Percentiles rank a stretch among this genome's conserved stretches.
Conservation (phyloP, 2,113 vertebrate species). For the Pelobates fuscus region DNA sequence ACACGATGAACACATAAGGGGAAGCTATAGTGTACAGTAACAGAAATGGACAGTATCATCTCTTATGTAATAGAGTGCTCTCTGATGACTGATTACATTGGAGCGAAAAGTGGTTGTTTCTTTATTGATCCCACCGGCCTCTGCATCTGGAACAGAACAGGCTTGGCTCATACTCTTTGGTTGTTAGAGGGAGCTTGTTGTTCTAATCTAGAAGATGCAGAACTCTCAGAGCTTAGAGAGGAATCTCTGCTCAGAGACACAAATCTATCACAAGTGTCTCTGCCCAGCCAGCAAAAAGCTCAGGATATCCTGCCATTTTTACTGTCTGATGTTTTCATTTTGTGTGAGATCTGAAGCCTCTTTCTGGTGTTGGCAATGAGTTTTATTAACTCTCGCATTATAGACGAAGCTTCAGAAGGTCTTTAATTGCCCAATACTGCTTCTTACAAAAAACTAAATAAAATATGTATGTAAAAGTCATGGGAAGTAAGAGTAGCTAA, state of each 20-base stretch:
- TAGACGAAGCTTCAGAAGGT: no score
- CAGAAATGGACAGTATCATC: no score
- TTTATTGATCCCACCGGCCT: constrained; percentile 15
- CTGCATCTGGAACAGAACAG: constrained; percentile 29
- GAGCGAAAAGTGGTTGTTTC: neutral
- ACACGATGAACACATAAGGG: no score
- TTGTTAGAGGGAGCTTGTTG: constrained; percentile 4
- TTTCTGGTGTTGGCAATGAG: no score
- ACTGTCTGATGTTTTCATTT: neutral
- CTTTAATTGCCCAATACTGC: no score
- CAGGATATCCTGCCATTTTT: constrained; percentile 4
- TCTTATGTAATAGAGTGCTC: neutral
- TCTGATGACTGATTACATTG: neutral
- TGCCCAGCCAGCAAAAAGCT: neutral
- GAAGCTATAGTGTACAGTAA: no score
- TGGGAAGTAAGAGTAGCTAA: no score
- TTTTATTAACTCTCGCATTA: no score
- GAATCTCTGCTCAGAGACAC: constrained; percentile 27
- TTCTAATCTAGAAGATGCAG: constrained; percentile 29
- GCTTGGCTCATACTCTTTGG: constrained; percentile 8
- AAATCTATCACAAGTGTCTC: constrained; percentile 29
- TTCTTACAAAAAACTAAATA: no score
- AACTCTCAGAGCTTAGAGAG: constrained; percentile 26
- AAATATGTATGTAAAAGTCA: no score
- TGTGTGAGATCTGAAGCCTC: neutral